A percentile compares a stretch with the other conserved stretches of the same genome.
phyloP scores from a whole-genome alignment of 2,888 invertebrate genomes.

The Hymenopus coronatus region DNA sequence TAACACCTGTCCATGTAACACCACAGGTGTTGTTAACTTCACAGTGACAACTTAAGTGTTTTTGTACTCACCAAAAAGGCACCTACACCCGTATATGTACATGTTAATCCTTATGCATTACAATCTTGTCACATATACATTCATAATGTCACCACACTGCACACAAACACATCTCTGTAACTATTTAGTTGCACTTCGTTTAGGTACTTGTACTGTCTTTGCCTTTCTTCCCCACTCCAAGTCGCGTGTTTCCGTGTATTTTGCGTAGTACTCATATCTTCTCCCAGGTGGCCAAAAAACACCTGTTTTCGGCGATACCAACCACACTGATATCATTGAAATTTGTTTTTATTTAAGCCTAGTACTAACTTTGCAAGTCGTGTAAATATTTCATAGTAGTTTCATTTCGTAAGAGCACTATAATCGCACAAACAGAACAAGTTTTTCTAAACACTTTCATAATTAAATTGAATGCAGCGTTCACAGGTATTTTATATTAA shows the following conservation, averaged over 20 bases:
- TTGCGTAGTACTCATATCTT: background rate
- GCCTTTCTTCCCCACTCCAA: background rate
- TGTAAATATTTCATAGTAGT: too few species aligned
- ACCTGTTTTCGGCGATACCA: background rate
- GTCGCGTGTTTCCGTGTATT: background rate
- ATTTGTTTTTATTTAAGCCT: background rate
- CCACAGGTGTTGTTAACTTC: slow-evolving; percentile 1
- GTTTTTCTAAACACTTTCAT: too few species aligned
- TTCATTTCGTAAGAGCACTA: too few species aligned
- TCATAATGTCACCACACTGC: background rate
- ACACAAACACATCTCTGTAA: background rate
- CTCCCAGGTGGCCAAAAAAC: background rate
- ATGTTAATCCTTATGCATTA: slow-evolving; percentile 17
- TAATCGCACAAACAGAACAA: too few species aligned
- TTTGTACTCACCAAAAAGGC: slow-evolving; percentile 18
- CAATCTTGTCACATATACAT: background rate
- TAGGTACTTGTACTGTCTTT: background rate
- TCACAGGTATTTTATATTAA: background rate
- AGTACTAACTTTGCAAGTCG: too few species aligned
- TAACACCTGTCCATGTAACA: background rate
- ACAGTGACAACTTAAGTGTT: background rate
- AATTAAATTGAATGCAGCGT: background rate
- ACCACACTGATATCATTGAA: background rate
- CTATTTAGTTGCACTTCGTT: background rate
- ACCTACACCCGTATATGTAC: slow-evolving; percentile 14